Base-by-base conservation (phyloP, 2,797 vertebrate species). In the Parauchenoglanis ngamensis region DNA sequence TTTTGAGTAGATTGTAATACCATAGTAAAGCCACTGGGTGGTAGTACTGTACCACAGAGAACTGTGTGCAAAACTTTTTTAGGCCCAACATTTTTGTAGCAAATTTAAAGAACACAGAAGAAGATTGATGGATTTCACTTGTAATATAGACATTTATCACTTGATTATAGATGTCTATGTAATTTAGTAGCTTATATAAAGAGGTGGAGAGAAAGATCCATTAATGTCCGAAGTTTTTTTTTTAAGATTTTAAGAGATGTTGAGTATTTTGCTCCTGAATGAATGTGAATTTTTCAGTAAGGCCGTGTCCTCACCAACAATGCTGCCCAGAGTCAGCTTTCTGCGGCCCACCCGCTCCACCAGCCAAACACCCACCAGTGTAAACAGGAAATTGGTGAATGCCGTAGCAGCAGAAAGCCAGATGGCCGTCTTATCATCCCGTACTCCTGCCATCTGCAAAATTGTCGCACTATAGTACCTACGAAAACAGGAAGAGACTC, bases 381-480 rank as follows among this genome's bases (percentile, higher is more conserved):
- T 99, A 91, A 99, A 99, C 92, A 97, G 92, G 89, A 99, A 99
- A 94, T 99, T 99, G 90, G 97, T 98, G 81, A 97, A 97, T 0
- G 98, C 97, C 3, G 98, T 98, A 4, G 96, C 94, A 0, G 97
- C 96, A 1, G 98, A 94, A 91, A 99, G 94, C 98, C 98, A 99
- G 92, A 99, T 99, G 0, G 98, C 98, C 52, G 95, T 95, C 82
- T 94, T 97, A 68, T 97, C 97, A 0, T 99, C 96, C 86, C 96
- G 95, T 75, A 99, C 97, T 23, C 98, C 98, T 0, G 97, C 96
- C 98, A 99, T 99, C 95, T 99, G 98, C 91, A 99, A 95, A 90
- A 99, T 99, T 88, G 98, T 99, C n/a, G 98, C 98, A 46, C 98
- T 99, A 94, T 99, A 99, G 93, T 99, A 99, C 98, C 98, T 99